These are phyloP conservation scores for Microplitis demolitor DNA, from an alignment of 1,140 invertebrate genomes.

Conservation along the genomic window DNA sequence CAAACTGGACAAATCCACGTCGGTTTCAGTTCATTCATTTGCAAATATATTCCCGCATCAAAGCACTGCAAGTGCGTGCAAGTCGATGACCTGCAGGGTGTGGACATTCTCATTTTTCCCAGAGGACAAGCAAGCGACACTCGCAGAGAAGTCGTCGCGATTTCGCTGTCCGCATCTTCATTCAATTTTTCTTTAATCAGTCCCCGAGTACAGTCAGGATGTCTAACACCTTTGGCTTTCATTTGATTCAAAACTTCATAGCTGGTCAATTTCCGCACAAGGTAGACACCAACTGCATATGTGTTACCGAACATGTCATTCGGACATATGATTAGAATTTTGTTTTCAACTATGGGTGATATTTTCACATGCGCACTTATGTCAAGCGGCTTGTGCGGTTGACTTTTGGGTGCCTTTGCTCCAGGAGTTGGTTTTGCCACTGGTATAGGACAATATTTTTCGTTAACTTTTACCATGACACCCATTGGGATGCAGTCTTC, in stretches of 20 bases:
- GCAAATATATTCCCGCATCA: slow-evolving; percentile 91
- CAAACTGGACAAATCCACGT: slow-evolving; percentile 99
- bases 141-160: slow-evolving; percentile 89
- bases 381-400: slow-evolving; percentile 93
- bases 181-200: slow-evolving; percentile 93
- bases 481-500: slow-evolving; percentile 95
- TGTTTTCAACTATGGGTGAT: slow-evolving; percentile 84
- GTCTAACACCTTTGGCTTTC: slow-evolving; percentile 84
- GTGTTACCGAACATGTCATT: slow-evolving; percentile 78
- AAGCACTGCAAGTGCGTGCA: slow-evolving; percentile 98
- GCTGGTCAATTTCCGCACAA: slow-evolving; percentile 87
- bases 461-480: slow-evolving; percentile 92
- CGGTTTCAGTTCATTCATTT: slow-evolving; percentile 98
- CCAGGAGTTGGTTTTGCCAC: slow-evolving; percentile 89
- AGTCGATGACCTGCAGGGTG: slow-evolving; percentile 86
- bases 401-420: slow-evolving; percentile 88
- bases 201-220: slow-evolving; percentile 86
- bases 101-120: slow-evolving; percentile 92
- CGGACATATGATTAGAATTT: slow-evolving; percentile 86
- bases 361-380: slow-evolving; percentile 90
- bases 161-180: slow-evolving; percentile 92
- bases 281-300: slow-evolving; percentile 84
- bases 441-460: slow-evolving; percentile 87
- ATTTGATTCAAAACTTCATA: slow-evolving; percentile 80
- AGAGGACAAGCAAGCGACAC: slow-evolving; percentile 92